phyloP scores from a whole-genome alignment of 2,113 vertebrate species.

The Saimiri boliviensis region DNA sequence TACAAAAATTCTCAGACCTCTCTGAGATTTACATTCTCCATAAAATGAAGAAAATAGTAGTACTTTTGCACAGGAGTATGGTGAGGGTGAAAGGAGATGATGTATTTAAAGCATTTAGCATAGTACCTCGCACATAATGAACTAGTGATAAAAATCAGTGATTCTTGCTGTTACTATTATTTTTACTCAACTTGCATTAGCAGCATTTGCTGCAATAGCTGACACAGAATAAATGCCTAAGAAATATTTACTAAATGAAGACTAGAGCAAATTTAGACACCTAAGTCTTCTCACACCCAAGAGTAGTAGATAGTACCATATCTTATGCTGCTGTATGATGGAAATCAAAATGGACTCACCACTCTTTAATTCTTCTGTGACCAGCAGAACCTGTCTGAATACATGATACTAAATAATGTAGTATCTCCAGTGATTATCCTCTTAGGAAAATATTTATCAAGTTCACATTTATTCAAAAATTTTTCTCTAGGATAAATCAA shows the following conservation, averaged over 20 bases:
- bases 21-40: not conserved
- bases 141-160: not conserved
- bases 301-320: not conserved
- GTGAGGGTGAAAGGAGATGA: not conserved
- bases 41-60: not conserved
- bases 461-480: not conserved
- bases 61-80: not conserved
- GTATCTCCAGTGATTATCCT: not conserved
- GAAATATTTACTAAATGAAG: not conserved
- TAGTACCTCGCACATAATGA: not conserved
- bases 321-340: not conserved
- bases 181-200: constrained; percentile 12
- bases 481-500: not conserved
- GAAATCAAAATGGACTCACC: not conserved
- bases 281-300: not conserved
- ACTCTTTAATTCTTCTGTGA: not conserved
- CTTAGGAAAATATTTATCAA: not conserved
- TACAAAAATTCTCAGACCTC: not conserved
- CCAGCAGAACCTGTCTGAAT: not conserved
- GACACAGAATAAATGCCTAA: not conserved
- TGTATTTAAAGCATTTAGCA: not conserved
- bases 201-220: not conserved
- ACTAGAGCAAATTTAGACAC: not conserved
- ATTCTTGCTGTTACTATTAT: not conserved
- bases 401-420: not conserved